phyloP scores from a whole-genome alignment of 2,888 invertebrate genomes.

The Eristalis pertinax region DNA sequence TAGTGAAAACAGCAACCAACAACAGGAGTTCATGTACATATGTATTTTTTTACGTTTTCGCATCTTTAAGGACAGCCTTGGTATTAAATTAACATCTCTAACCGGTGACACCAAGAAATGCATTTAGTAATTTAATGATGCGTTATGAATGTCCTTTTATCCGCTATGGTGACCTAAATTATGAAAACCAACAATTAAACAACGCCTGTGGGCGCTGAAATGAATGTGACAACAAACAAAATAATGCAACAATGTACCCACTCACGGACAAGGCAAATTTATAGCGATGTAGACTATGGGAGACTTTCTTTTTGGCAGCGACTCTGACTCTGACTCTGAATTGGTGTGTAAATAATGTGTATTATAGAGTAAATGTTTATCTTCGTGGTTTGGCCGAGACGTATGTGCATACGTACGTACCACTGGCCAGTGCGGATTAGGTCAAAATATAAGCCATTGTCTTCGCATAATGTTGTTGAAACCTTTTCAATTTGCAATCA shows the following conservation, averaged over 20 bases:
- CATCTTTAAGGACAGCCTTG: not conserved
- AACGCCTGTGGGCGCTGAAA: conserved; percentile 47
- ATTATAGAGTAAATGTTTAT: not conserved
- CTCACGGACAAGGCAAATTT: conserved; percentile 46
- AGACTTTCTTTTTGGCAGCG: conserved; percentile 45
- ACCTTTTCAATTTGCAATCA: not conserved
- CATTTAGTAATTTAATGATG: conserved; percentile 55
- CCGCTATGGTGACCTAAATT: conserved; percentile 33
- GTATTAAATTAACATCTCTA: conserved; percentile 10
- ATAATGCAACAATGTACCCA: conserved; percentile 62
- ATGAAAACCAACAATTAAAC: conserved; percentile 20
- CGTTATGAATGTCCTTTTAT: conserved; percentile 48
- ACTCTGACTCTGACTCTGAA: not conserved
- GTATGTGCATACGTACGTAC: no score
- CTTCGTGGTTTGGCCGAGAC: no score
- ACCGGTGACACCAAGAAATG: conserved; percentile 6
- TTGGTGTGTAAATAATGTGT: not conserved
- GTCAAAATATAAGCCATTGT: not conserved
- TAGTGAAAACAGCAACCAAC: not conserved
- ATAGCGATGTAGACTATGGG: conserved; percentile 41
- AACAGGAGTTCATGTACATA: not conserved
- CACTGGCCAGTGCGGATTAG: not conserved
- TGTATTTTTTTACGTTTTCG: no score
- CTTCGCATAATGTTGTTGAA: not conserved
- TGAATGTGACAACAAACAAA: conserved; percentile 14